Evolutionary conservation across 1,140 invertebrate species (phyloP), one percentile per base, ranked within the genome.

Genomic region (Trachymyrmex cornetzi): DNA sequence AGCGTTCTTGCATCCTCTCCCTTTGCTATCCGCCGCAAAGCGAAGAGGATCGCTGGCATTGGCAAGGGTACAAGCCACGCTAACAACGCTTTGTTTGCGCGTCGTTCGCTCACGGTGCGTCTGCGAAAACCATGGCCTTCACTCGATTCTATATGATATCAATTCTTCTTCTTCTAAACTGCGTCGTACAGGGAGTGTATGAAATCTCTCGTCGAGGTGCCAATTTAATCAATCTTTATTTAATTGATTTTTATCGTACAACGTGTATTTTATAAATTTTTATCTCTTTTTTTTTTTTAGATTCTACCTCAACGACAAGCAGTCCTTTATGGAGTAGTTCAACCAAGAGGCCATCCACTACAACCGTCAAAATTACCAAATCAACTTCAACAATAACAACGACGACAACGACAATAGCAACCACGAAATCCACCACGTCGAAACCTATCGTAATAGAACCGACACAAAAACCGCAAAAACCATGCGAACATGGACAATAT

Each of bases 401-500:
- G 44, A 86, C 75, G 16, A 88, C 75, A 0, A 64, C 64, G n/a
- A 85, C 67, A 12, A 34, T 63, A 55, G 1, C 69, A 1, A 67
- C 91, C 14, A 79, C 88, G 3, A 87, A 55, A 14, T 50, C 69
- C 12, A 89, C 87, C 9, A 88, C 79, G 0, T 38, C 44, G 6
- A 90, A 74, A 67, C 91, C 92, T 2, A 77, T 82, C 0, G 38
- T 48, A 4, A 7, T 75, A 6, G n/a, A 1, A 7, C 44, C 87
- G 0, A 74, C 71, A 9, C 48, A 85, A 3, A 92, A 82, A 22
- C 89, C 93, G 0, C 79, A 85, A 27, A 93, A 93, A 63, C 87
- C 92, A 19, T 96, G 95, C 90, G 92, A 93, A 24, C 95, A 96
- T 74, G 96, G 96, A 0, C 94, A 95, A 44, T 96, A 96, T 87